A percentile compares a stretch with the other conserved stretches of the same genome.
Evolutionary conservation across 2,888 invertebrate species (phyloP).

Genomic region (Ectropis crepuscularia): DNA sequence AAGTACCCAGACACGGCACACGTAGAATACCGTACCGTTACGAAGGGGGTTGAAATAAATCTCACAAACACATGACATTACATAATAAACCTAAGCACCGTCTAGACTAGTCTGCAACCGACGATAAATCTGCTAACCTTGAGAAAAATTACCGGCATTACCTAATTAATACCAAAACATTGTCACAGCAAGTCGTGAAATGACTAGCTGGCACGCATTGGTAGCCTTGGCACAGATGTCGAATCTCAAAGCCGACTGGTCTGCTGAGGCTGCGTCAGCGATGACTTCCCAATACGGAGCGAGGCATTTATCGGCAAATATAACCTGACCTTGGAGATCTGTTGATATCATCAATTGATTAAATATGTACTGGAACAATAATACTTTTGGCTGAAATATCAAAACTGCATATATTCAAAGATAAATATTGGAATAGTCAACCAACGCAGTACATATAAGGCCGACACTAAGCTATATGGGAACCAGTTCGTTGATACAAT

Average conservation of each 20-base stretch:
- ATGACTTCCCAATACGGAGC: constrained; percentile 34
- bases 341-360: constrained; percentile 27
- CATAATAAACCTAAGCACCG: neutral
- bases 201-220: constrained; percentile 11
- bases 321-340: constrained; percentile 32
- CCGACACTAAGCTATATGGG: too few relatives aligned
- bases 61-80: neutral
- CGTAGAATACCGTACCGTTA: too few relatives aligned
- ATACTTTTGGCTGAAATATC: neutral
- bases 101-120: neutral
- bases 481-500: too few relatives aligned
- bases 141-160: constrained; percentile 3
- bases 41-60: too few relatives aligned
- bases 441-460: too few relatives aligned
- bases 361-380: neutral
- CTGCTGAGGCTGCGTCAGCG: constrained; percentile 34
- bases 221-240: constrained; percentile 40
- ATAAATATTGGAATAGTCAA: too few relatives aligned
- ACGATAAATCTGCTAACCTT: neutral
- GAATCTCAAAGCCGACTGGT: constrained; percentile 41
- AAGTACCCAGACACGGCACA: too few relatives aligned
- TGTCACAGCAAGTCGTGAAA: constrained; percentile 8
- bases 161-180: constrained; percentile 20
- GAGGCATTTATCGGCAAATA: constrained; percentile 33
- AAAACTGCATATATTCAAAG: too few relatives aligned